These are phyloP conservation scores for Drosophila sp. DNA, from an alignment of 1,140 invertebrate species.

Conservation along the genomic window DNA sequence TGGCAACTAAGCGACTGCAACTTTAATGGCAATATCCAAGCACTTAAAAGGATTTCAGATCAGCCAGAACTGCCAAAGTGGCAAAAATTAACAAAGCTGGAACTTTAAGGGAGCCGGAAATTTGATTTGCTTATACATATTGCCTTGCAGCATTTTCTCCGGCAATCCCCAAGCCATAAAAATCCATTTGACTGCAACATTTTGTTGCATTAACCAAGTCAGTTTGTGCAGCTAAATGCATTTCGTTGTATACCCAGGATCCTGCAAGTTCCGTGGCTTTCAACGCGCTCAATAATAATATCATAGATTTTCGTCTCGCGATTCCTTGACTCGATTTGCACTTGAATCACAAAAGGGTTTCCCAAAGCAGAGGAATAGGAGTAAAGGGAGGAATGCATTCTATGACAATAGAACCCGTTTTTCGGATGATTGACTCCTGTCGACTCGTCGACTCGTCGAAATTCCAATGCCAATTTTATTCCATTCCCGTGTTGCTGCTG, in stretches of 20 bases:
- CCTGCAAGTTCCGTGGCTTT: constrained; percentile 46
- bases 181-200: constrained; percentile 50
- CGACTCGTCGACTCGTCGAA: neutral
- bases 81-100: constrained; percentile 8
- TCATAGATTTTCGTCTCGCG: constrained; percentile 55
- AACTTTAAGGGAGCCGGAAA: constrained; percentile 54
- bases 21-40: constrained; percentile 47
- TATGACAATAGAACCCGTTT: constrained; percentile 11
- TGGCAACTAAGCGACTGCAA: constrained; percentile 40
- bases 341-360: constrained; percentile 42
- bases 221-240: constrained; percentile 47
- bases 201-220: constrained; percentile 33
- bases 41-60: constrained; percentile 47
- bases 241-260: constrained; percentile 54
- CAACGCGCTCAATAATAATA: constrained; percentile 69
- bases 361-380: no score
- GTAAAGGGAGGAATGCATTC: no score
- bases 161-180: constrained; percentile 27
- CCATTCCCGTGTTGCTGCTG: constrained; percentile 11
- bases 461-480: constrained; percentile 37
- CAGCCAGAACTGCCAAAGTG: constrained; percentile 39
- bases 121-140: constrained; percentile 61
- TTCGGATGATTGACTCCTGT: constrained; percentile 29
- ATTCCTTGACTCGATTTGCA: constrained; percentile 68
- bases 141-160: constrained; percentile 9